These are phyloP conservation scores for Deilephila porcellus DNA, from an alignment of 2,888 invertebrate species.

Conservation along the genomic window DNA sequence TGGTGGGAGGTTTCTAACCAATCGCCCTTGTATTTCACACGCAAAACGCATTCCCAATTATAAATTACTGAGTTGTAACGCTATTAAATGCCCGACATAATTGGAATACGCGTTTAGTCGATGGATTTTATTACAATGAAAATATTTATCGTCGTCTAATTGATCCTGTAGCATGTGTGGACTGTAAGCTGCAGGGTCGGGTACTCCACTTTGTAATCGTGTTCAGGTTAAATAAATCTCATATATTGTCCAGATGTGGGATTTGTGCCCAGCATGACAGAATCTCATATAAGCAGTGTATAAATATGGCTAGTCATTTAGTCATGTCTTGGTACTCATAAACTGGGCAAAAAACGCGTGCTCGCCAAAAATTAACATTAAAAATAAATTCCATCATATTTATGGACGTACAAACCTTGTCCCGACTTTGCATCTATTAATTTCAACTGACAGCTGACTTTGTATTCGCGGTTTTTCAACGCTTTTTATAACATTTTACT, in stretches of 20 bases:
- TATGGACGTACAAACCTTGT: conserved; percentile 3
- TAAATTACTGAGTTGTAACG: conserved; percentile 5
- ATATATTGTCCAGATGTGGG: no score
- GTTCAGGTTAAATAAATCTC: no score
- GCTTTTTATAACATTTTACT: not conserved
- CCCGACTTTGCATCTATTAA: conserved; percentile 3
- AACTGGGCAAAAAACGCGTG: not conserved
- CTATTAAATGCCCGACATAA: not conserved
- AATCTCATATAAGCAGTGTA: no score
- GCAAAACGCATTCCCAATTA: conserved; percentile 31
- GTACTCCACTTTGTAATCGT: no score
- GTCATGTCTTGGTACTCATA: no score
- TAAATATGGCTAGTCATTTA: no score
- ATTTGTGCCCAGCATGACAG: no score
- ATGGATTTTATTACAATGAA: conserved; percentile 15
- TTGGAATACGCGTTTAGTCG: not conserved
- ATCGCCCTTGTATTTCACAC: conserved; percentile 47
- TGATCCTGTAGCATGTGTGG: no score
- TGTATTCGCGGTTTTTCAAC: not conserved
- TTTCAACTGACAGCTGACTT: conserved; percentile 6
- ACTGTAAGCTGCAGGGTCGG: no score
- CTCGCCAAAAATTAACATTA: not conserved
- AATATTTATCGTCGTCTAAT: no score
- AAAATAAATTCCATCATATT: not conserved
- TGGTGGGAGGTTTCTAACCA: conserved; percentile 49